Evolutionary conservation across 2,888 invertebrate genomes (phyloP).

Genomic region (Trissolcus brochymenae): DNA sequence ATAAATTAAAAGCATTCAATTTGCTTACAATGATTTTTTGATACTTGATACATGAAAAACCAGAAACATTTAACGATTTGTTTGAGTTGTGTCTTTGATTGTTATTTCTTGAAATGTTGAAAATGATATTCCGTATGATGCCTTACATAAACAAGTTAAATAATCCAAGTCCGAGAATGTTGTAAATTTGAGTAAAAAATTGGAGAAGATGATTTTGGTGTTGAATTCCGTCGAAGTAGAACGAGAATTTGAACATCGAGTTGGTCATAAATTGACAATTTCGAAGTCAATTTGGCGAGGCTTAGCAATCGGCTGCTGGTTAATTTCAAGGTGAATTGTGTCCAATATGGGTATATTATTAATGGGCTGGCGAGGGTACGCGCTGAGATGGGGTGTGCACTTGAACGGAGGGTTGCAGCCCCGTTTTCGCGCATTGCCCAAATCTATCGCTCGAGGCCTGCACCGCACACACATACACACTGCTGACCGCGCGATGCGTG

Average conservation of each 20-base stretch:
- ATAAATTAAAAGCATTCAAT: too few species aligned
- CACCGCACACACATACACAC: constrained; percentile 23
- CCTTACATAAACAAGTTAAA: too few species aligned
- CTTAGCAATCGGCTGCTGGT: constrained; percentile 76
- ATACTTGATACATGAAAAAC: too few species aligned
- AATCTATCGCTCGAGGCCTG: constrained; percentile 73
- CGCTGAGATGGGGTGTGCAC: constrained; percentile 66
- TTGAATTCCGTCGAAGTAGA: too few species aligned
- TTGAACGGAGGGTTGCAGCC: constrained; percentile 73
- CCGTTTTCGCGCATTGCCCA: constrained; percentile 74
- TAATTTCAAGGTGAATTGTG: constrained; percentile 77
- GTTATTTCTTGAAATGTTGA: too few species aligned
- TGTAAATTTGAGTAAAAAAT: too few species aligned
- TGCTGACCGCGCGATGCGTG: constrained; percentile 39
- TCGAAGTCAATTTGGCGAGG: constrained; percentile 76
- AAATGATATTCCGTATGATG: too few species aligned
- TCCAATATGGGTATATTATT: constrained; percentile 77
- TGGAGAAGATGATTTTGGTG: not conserved
- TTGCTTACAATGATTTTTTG: too few species aligned
- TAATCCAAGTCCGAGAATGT: too few species aligned
- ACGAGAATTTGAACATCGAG: not conserved
- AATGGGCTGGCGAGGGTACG: constrained; percentile 71
- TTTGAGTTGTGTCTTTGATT: too few species aligned
- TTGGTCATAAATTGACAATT: constrained; percentile 75
- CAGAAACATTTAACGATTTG: too few species aligned